Evolutionary conservation across 2,113 vertebrate genomes (phyloP), one percentile per base, ranked within the genome.

Genomic region (Anas platyrhynchos): DNA sequence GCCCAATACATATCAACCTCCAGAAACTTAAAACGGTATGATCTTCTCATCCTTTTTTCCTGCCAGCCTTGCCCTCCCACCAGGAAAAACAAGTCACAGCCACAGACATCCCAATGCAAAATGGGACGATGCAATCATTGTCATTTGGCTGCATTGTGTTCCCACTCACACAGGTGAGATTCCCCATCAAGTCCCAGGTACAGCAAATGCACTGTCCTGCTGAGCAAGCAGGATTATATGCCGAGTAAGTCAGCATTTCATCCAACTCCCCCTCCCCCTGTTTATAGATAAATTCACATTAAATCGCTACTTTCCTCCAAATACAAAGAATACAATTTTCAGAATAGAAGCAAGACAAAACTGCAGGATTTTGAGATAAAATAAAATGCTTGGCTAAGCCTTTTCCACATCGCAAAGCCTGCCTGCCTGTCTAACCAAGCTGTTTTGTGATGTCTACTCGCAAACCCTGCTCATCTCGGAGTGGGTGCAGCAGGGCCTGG

Each of bases 81-180:
- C 41, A 59, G 67, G 81, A 89, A 82, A 65, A 76, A 13, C 54
- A 73, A 36, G 27, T 36, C 62, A 54, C 29, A 65, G 27, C 0
- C 1, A 20, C 9, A 85, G 87, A 87, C 26, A 52, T 65, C 16
- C 41, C 66, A 63, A 77, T 46, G 73, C 66, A 83, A 79, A 91
- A 72, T 13, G 55, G 71, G 71, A 41, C 50, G 36, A 18, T 5
- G 25, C 43, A 91, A 79, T 92, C 89, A 55, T 4, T 66, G 62
- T 83, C 71, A 83, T 95, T 76, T 84, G 78, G 23, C 54, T 89
- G 55, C 4, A 94, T 65, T 94, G 71, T 87, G 44, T 73, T 83
- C 83, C 69, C 54, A 31, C 61, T 75, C 58, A 12, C 46, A 52
- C 41, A 21, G 76, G 52, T 66, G 74, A 54, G 41, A 23, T 50